Conservation (phyloP, 2,797 vertebrate genomes). For the Oceanodroma leucorhoa region DNA sequence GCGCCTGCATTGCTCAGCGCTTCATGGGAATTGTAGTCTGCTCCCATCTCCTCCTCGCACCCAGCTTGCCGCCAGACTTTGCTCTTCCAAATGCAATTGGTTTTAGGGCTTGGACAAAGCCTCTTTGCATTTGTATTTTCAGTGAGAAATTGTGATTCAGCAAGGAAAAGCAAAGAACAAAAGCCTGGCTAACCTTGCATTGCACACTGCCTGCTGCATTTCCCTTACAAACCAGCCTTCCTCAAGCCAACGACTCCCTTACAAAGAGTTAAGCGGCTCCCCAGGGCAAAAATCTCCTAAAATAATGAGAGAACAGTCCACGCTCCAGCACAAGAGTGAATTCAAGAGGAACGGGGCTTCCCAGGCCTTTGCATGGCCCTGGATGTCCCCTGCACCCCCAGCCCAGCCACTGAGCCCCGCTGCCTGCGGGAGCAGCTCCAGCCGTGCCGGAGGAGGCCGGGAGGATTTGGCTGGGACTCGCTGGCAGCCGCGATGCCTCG, state of each 20-base stretch:
- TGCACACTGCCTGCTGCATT: background rate
- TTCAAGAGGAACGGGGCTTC: accelerated
- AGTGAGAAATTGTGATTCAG: background rate
- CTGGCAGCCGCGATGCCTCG: accelerated
- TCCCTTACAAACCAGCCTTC: background rate
- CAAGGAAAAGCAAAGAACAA: background rate
- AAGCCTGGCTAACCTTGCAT: background rate
- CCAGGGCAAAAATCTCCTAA: background rate
- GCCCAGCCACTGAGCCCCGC: background rate
- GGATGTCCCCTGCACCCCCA: background rate
- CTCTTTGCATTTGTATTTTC: background rate
- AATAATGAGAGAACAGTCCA: background rate
- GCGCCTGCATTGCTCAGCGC: background rate
- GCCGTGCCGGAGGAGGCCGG: accelerated
- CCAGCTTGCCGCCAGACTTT: background rate
- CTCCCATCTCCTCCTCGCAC: accelerated
- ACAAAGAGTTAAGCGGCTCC: background rate
- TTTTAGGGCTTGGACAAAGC: background rate
- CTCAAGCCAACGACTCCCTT: background rate
- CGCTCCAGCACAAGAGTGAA: background rate
- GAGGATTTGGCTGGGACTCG: accelerated
- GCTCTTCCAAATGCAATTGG: background rate
- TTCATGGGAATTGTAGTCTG: background rate
- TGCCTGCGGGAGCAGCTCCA: background rate
- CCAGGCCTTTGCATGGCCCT: background rate